Conservation (phyloP, 2,113 vertebrate species). For the Oryzias celebensis region DNA sequence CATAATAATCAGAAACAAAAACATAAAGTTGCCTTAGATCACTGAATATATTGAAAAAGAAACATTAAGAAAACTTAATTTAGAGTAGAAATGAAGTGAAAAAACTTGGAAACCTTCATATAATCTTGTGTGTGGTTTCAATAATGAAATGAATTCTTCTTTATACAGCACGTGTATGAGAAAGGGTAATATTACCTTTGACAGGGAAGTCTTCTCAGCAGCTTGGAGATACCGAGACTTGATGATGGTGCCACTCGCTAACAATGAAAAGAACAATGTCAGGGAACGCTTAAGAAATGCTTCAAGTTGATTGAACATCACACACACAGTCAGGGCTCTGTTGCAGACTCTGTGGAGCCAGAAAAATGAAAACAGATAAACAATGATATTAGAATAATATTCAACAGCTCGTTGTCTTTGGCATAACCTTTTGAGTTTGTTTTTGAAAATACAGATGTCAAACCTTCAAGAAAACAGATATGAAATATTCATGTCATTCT, state of each 20-base stretch:
- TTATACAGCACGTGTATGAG: too few relatives aligned
- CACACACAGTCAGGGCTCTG: neutral
- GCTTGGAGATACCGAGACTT: conserved; percentile 77
- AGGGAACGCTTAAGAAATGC: neutral
- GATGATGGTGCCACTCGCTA: conserved; percentile 64
- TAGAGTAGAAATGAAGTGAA: neutral
- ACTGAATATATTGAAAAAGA: neutral
- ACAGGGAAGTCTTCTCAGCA: conserved; percentile 62
- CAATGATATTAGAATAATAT: too few relatives aligned
- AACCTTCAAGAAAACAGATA: too few relatives aligned
- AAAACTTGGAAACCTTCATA: neutral
- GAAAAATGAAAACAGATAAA: too few relatives aligned
- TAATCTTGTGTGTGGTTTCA: neutral
- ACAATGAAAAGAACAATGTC: neutral
- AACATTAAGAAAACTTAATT: neutral
- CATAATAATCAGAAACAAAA: neutral
- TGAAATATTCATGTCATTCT: too few relatives aligned
- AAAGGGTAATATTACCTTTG: conserved; percentile 59
- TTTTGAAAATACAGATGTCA: too few relatives aligned
- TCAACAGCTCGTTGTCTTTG: too few relatives aligned
- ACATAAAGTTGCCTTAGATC: too few relatives aligned
- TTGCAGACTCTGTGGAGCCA: too few relatives aligned
- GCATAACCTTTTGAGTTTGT: too few relatives aligned
- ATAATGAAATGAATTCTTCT: neutral
- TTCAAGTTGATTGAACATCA: neutral